These are phyloP conservation scores for Diorhabda sublineata DNA, from an alignment of 1,140 invertebrate genomes.

Conservation along the genomic window DNA sequence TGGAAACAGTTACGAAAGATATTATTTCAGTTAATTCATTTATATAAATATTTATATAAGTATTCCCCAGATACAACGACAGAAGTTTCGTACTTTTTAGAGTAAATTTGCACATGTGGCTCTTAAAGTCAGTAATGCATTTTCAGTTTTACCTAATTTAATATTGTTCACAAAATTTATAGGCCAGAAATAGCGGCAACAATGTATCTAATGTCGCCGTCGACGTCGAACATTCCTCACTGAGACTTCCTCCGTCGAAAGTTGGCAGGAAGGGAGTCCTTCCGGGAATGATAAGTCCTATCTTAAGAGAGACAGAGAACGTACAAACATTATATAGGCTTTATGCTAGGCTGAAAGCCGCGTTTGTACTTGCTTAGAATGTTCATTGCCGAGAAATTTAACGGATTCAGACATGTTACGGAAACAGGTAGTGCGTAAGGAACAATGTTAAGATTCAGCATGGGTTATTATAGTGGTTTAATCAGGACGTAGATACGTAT, in stretches of 20 bases:
- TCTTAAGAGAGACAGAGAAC: background rate
- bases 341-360: background rate
- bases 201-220: background rate
- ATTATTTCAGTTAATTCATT: no score
- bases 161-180: no score
- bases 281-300: constrained; percentile 12
- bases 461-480: background rate
- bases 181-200: background rate
- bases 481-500: background rate
- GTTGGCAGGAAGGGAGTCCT: constrained; percentile 11
- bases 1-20: no score
- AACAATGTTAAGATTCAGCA: background rate
- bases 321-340: constrained; percentile 4
- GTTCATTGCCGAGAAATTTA: background rate
- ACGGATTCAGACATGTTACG: constrained; percentile 1
- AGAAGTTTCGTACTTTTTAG: no score
- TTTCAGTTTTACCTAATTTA: no score
- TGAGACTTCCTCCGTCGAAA: constrained; percentile 10
- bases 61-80: no score
- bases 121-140: no score
- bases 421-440: constrained; percentile 1
- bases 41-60: no score
- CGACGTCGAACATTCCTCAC: background rate
- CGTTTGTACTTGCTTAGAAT: constrained; percentile 1
- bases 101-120: no score